Evolutionary conservation across 2,113 vertebrate genomes (phyloP), one percentile per base, ranked within the genome.

Genomic region (Colinus virginianus): DNA sequence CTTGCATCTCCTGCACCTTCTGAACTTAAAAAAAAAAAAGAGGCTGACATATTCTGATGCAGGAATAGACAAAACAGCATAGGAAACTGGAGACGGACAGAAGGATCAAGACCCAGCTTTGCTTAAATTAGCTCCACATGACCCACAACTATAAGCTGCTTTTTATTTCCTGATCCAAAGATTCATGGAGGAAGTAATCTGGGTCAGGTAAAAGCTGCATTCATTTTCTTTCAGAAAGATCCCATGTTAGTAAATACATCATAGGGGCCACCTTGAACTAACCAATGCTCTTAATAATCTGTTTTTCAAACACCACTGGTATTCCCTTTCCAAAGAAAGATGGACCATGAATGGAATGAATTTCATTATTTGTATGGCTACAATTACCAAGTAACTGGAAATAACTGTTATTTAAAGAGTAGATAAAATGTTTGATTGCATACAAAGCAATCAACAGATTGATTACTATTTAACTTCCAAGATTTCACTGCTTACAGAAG

Each of bases 141-240:
- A 97, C 97, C 92, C 97, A 93, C 94, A 97, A 97, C 98, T 97
- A 97, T 97, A 97, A 98, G 96, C 97, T 98, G 97, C 93, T 98
- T 99, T 98, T 96, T 98, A 99, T 98, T 99, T 99, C 98, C 98
- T 98, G 98, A 97, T 98, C 97, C 97, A 98, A 98, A 98, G 98
- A 98, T 97, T 97, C 94, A 85, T 92, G 95, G 87, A 93, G 95
- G 97, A 98, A 98, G 98, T 98, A 98, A 98, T 97, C 98, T 94
- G 58, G 93, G 94, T 87, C 96, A 97, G 70, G 94, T 95, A 97
- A 98, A 98, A 97, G 94, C 97, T 83, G 67, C 45, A 62, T 81
- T 98, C 98, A 95, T 97, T 98, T 98, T 98, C 97, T 97, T 91
- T 77, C 85, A 95, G 86, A 67, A 93, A 96, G 94, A 95, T 95